Evolutionary conservation across 2,888 invertebrate genomes (phyloP), one percentile per base, ranked within the genome.

Genomic region (Sphaeridia pumilis): DNA sequence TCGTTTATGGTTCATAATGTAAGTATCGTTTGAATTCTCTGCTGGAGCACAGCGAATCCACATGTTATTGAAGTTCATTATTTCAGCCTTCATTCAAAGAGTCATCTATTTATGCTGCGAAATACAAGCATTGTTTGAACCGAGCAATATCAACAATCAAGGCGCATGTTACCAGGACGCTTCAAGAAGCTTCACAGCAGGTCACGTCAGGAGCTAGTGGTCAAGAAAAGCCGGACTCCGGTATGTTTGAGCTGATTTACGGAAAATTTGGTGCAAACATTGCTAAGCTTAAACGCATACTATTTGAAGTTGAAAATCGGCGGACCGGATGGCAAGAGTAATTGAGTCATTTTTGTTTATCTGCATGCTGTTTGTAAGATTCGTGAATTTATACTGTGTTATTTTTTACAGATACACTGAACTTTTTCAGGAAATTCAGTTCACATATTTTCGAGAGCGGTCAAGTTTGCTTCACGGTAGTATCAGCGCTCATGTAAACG

Each of bases 241-340:
- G 58, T 43, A 27, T 86, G 80, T 74, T 90, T 84, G 44, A 80
- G 79, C 31, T 94, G 41, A 74, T 89, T 68, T 97, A 95, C 68
- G 94, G 94, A 0, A 89, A 92, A 72, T 97, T 95, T 70, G 87
- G 93, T 69, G 84, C 88, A 0, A 84, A 87, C n/a, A 83, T 94
- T 0, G 82, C 84, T 0, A 85, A 88, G 68, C 77, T 93, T 1
- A 84, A 80, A 66, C 78, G 81, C 54, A 78, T 95, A 7, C 82
- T 93, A 41, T 78, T 81, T 57, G 81, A 90, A 65, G 76, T 95
- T 25, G 94, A 95, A 70, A 74, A 77, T 1, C 77, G 90, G 49
- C 75, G 82, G 0, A 80, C 81, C 47, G 78, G 75, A 56, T 81
- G 81, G 68, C 74, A 79, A 35, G 87, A 88, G 78, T 90, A 74